Evolutionary conservation across 2,888 invertebrate genomes (phyloP), one percentile per base, ranked within the genome.

Genomic region (Epinotia nisella): DNA sequence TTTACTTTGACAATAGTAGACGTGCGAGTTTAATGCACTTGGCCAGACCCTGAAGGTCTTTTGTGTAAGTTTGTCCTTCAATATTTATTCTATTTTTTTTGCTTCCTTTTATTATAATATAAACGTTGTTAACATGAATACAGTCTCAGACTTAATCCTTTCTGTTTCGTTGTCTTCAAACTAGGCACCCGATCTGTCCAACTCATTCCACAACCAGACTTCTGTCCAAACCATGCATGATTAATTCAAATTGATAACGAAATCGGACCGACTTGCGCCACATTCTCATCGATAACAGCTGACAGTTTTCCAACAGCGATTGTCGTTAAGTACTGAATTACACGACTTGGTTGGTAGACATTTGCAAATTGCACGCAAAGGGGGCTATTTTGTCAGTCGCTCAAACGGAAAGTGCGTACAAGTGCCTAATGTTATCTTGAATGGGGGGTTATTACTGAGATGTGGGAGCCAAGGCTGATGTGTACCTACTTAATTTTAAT

Each of bases 331-430:
- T 77, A 72, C 70, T 65, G 71, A 82, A 85, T 86, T 85, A 83
- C 80, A 82, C 77, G 77, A 70, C 70, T 75, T 70, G 62, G 69
- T 75, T 70, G 62, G 69, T 75, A 76, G 79, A 82, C 80, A 79
- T 82, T 80, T 78, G 81, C 80, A 85, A 85, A 85, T 85, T 84
- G 78, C 81, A 76, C 79, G 74, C 76, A 76, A 71, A 73, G 75
- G 75, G 77, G 77, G 74, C 55, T 68, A 70, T 74, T 73, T 74
- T 74, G 61, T 71, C 69, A 77, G 74, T 71, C 71, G 10, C 71
- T 73, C 71, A 67, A 60, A 71, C 35, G 75, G 67, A 71, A 74
- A 75, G 45, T 71, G 66, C 72, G 70, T 74, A 69, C n/a, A 75
- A 62, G 62, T 73, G 53, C 29, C 68, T 64, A 67, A 72, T 72